Base-by-base conservation (phyloP, 2,113 vertebrate species). In the Anoplopoma fimbria region DNA sequence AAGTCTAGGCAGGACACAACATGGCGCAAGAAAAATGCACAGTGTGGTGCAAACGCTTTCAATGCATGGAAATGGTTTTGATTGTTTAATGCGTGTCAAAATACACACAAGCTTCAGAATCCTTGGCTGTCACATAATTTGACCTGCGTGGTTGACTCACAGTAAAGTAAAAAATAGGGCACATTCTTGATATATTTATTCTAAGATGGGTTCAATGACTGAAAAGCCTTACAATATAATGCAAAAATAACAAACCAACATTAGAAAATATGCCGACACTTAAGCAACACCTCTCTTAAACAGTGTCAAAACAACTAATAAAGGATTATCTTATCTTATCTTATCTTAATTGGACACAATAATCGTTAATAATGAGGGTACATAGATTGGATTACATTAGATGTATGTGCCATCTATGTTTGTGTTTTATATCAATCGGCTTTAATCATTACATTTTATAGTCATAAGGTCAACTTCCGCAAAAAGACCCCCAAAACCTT, bases 81-180 rank as follows among this genome's bases (percentile, higher is more conserved):
- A 79, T 51, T 2, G 8, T 33, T 53, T 53, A 33, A 40, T 78
- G 21, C 69, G 33, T 83, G 69, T 33, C 1, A 75, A 15, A 82
- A 55, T 34, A 47, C 27, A n/a, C n/a, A n/a, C n/a, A n/a, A n/a
- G 14, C 38, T 79, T 60, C 65, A n/a, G n/a, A 73, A 69, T 65
- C 69, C 25, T 0, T 4, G 14, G 6, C 23, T 34, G 23, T 13
- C 25, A 71, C 21, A 67, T 10, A n/a, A 15, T 51, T 36, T 74
- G 55, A 69, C 55, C 17, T n/a, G 4, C 25, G 29, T 62, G 12
- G 17, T 21, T 82, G 13, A 68, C 29, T 71, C 19, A 19, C 15
- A 47, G 45, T 10, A 14, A 53, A 40, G 7, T 55, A 29, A 49
- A 47, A 76, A 81, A 47, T 45, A 62, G 23, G 38, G 13, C 23